Conservation (phyloP, 2,797 vertebrate genomes). For the Tragelaphus eurycerus region DNA sequence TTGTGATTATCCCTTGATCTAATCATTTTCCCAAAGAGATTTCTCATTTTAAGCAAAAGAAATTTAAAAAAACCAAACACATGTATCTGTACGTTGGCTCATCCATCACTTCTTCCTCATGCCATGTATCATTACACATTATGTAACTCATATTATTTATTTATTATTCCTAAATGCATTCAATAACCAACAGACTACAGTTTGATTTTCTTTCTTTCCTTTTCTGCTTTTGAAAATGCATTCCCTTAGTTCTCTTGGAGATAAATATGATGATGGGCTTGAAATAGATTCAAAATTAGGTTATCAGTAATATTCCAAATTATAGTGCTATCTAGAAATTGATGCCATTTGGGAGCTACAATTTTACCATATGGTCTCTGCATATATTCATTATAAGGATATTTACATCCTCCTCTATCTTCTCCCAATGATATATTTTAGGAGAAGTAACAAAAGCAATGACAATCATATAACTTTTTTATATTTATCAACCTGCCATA, state of each 20-base stretch:
- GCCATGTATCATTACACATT: neutral
- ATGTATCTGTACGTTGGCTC: neutral
- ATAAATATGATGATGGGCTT: slow-evolving; percentile 54
- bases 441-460: slow-evolving; percentile 54
- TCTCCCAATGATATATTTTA: slow-evolving; percentile 58
- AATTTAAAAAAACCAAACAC: neutral
- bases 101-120: neutral
- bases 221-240: neutral
- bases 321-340: slow-evolving; percentile 53
- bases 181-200: neutral
- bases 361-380: slow-evolving; percentile 57
- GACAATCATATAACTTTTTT: slow-evolving; percentile 54
- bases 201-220: neutral
- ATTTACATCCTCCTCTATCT: slow-evolving; percentile 45
- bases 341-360: slow-evolving; percentile 53
- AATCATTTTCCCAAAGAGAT: neutral
- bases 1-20: neutral
- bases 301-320: slow-evolving; percentile 59
- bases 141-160: neutral
- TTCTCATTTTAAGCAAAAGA: slow-evolving; percentile 7
- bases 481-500: slow-evolving; percentile 70
- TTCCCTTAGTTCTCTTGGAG: slow-evolving; percentile 1
- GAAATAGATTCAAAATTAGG: slow-evolving; percentile 54
- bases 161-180: slow-evolving; percentile 44
- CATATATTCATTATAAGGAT: slow-evolving; percentile 57